A percentile compares a stretch with the other conserved stretches of the same genome.
Conservation (phyloP, 2,113 vertebrate species). For the Aphelocoma coerulescens region DNA sequence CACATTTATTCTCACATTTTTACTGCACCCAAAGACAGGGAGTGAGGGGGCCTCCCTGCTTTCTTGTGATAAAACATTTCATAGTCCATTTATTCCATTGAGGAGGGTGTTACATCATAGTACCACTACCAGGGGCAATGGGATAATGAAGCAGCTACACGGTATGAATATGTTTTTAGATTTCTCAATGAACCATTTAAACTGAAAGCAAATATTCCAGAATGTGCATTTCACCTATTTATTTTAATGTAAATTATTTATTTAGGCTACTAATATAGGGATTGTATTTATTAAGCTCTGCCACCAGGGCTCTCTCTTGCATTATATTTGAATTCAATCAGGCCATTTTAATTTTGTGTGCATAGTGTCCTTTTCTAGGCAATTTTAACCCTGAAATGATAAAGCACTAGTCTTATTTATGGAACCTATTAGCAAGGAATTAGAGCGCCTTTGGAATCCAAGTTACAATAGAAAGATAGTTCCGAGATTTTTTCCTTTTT, state of each 20-base stretch:
- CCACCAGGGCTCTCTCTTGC: slow-evolving; percentile 74
- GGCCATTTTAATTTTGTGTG: background rate
- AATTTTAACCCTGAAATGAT: slow-evolving; percentile 30
- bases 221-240: background rate
- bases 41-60: rapidly evolving
- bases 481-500: background rate
- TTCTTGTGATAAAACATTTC: background rate
- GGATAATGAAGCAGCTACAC: background rate
- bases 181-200: background rate
- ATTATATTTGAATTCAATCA: slow-evolving; percentile 57
- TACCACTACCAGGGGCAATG: background rate
- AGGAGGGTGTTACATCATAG: background rate
- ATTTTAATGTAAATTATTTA: background rate
- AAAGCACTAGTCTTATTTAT: background rate
- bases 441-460: background rate
- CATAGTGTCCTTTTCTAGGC: background rate
- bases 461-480: background rate
- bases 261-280: background rate
- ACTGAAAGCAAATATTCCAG: background rate
- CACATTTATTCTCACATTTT: background rate
- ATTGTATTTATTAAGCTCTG: slow-evolving; percentile 44
- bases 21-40: background rate
- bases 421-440: background rate
- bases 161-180: background rate
- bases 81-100: background rate